A percentile compares a stretch with the other conserved stretches of the same genome.
phyloP scores from a whole-genome alignment of 2,113 vertebrate species.

The Grallaria varia region DNA sequence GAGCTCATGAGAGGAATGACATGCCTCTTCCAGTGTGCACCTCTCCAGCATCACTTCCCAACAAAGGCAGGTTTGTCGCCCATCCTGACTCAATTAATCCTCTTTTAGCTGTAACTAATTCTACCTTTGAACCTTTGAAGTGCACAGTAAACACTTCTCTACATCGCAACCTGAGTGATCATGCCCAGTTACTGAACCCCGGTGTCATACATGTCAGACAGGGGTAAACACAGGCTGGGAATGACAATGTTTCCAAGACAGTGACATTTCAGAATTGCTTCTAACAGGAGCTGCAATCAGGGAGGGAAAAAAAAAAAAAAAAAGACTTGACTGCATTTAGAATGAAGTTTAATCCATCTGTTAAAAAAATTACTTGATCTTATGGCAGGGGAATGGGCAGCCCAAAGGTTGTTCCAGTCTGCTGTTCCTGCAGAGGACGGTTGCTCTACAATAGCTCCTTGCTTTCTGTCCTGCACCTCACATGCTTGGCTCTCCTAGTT shows the following conservation, averaged over 20 bases:
- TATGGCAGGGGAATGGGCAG: background rate
- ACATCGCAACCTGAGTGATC: background rate
- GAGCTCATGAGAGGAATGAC: background rate
- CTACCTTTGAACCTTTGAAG: background rate
- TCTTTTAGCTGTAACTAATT: background rate
- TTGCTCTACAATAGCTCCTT: background rate
- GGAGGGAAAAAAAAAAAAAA: background rate
- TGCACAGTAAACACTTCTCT: background rate
- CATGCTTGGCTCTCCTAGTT: background rate
- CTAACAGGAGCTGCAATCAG: background rate
- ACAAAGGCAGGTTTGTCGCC: background rate
- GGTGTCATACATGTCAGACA: rapidly evolving
- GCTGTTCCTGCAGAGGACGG: background rate
- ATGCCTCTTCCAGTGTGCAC: background rate
- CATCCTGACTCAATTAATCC: background rate
- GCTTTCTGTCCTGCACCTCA: background rate
- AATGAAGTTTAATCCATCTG: background rate
- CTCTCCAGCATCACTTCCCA: background rate
- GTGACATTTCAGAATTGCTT: background rate
- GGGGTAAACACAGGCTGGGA: background rate
- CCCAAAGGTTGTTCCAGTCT: background rate
- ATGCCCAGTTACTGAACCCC: rapidly evolving
- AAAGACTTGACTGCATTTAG: background rate
- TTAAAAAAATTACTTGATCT: background rate
- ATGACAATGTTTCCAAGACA: background rate